Evolutionary conservation across 2,888 invertebrate genomes (phyloP), one percentile per base, ranked within the genome.

Genomic region (Caenorhabditis wallacei): DNA sequence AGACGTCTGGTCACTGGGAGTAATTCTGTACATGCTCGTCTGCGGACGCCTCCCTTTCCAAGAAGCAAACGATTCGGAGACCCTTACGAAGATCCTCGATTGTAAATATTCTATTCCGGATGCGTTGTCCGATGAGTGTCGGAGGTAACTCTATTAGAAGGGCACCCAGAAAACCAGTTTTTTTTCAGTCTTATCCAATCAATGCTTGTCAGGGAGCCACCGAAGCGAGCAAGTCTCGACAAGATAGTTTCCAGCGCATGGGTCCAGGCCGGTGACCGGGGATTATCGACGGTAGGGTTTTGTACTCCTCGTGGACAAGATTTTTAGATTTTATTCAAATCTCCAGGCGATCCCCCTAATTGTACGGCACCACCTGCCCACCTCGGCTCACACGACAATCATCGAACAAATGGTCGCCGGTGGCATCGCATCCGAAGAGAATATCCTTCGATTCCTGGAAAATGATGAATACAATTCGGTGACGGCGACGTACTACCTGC

Each of bases 61-160:
- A 93, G 98, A 98, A 94, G 97, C 98, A 37, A 99, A 98, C 93
- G 99, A 99, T 93, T 97, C 97, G 91, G 99, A 99, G 94, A 99
- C 99, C 0, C 94, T 99, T 72, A 98, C 97, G 37, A 98, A 97
- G 96, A 99, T 99, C 88, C 97, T 99, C 96, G 98, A 99, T 93
- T 98, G 98, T 94, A 97, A 97, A 94, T 99, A 97, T 93, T 95
- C 95, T 79, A 95, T 97, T 91, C 97, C 98, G 71, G 93, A 94
- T 35, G 95, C 96, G 93, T 95, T 99, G 86, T 96, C 97, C 13
- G 94, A 94, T 69, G 95, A 95, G 81, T 98, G 98, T 93, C 95
- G 95, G 93, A 94, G 94, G 95, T 96, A 22, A 71, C 46, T 18
- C 18, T 18, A 48, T 48, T 40, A 40, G 11, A 40, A 40, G 16